These are phyloP conservation scores for human DNA, from an alignment of 2,113 vertebrate species.

Conservation along the genomic window DNA sequence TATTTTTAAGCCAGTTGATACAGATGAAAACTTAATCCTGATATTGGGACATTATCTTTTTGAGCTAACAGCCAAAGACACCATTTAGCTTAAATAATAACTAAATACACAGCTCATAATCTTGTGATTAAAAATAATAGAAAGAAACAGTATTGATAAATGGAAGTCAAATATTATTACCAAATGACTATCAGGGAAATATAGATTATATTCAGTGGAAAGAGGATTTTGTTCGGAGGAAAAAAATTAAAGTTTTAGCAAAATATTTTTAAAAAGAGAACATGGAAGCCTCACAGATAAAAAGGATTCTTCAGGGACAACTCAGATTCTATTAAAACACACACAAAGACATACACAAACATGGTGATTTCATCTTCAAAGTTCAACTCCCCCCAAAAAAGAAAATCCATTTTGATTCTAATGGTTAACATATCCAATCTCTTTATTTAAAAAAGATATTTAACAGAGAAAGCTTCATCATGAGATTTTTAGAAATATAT, in stretches of 20 bases:
- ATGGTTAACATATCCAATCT: slow-evolving; percentile 24
- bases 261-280: slow-evolving; percentile 62
- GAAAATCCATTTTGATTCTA: not conserved
- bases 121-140: slow-evolving; percentile 76
- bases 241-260: slow-evolving; percentile 19
- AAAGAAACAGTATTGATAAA: slow-evolving; percentile 78
- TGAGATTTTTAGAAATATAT: not conserved
- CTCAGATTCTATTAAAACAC: slow-evolving; percentile 46
- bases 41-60: slow-evolving; percentile 82
- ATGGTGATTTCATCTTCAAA: not conserved
- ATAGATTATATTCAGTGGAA: slow-evolving; percentile 30
- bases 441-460: slow-evolving; percentile 29
- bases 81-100: slow-evolving; percentile 82
- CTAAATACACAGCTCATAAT: slow-evolving; percentile 77
- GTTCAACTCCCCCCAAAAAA: not conserved
- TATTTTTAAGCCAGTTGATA: slow-evolving; percentile 89
- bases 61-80: slow-evolving; percentile 80
- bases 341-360: not conserved
- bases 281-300: slow-evolving; percentile 67
- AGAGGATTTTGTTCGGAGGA: slow-evolving; percentile 41
- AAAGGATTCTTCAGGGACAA: slow-evolving; percentile 8
- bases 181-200: slow-evolving; percentile 70
- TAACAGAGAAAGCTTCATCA: slow-evolving; percentile 48
- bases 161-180: slow-evolving; percentile 65
- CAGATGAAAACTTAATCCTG: slow-evolving; percentile 87